phyloP scores from a whole-genome alignment of 1,140 invertebrate genomes.

The Varroa destructor region DNA sequence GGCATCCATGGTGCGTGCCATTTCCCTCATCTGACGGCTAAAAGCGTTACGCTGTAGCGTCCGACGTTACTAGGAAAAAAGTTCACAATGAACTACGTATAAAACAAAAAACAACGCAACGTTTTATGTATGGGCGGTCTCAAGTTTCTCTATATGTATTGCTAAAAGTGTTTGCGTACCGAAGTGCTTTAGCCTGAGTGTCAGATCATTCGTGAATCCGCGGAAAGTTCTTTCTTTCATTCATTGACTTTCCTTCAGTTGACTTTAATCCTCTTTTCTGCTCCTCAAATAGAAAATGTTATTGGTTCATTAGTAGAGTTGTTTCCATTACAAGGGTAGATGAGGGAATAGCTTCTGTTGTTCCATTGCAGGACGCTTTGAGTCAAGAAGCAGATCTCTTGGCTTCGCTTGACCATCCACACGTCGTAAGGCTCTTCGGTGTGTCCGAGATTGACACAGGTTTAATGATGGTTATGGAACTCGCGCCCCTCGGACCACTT shows the following conservation, averaged over 20 bases:
- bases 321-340: constrained; percentile 29
- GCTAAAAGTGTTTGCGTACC: too few species aligned
- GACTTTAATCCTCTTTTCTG: too few species aligned
- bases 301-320: too few species aligned
- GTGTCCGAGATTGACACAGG: constrained; percentile 41
- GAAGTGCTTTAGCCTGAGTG: too few species aligned
- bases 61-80: not conserved
- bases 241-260: too few species aligned
- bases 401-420: constrained; percentile 41
- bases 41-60: not conserved
- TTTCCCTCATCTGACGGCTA: not conserved
- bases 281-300: too few species aligned
- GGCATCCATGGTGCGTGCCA: constrained; percentile 8
- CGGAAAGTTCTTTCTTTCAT: too few species aligned
- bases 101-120: not conserved
- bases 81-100: not conserved
- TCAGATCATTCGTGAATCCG: too few species aligned
- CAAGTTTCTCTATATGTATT: not conserved
- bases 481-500: constrained; percentile 44
- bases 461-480: constrained; percentile 45
- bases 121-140: too few species aligned
- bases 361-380: constrained; percentile 39
- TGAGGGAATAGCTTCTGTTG: constrained; percentile 31
- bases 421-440: constrained; percentile 45
- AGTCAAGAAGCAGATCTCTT: constrained; percentile 43